phyloP scores from a whole-genome alignment of 2,888 invertebrate genomes.

The Apamea epomidion region DNA sequence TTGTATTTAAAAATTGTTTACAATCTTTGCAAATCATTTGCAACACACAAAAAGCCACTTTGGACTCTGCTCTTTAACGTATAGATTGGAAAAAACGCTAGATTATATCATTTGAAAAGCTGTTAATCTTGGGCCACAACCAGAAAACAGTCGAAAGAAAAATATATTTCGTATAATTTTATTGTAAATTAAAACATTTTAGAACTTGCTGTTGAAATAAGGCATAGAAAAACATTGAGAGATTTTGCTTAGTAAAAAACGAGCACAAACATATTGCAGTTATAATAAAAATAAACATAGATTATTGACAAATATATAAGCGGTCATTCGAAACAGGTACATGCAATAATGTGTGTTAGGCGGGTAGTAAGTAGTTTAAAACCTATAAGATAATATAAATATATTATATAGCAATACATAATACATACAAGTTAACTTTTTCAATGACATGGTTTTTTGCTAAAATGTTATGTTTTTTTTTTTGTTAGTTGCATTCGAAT shows the following conservation, averaged over 20 bases:
- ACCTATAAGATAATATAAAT: constrained; percentile 35
- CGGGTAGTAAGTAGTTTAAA: constrained; percentile 55
- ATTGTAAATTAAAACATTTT: background rate
- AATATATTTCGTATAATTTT: background rate
- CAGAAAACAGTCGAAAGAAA: background rate
- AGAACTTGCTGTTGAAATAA: constrained; percentile 45
- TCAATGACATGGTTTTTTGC: constrained; percentile 16
- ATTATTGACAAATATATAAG: constrained; percentile 22
- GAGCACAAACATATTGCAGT: constrained; percentile 13
- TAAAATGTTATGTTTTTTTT: accelerated
- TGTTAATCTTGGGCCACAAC: background rate
- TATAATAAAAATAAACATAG: constrained; percentile 11
- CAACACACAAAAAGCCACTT: background rate
- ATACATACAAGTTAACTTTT: constrained; percentile 47
- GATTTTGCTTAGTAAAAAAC: background rate
- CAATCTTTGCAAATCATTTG: background rate
- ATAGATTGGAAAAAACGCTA: background rate
- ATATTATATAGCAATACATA: constrained; percentile 48
- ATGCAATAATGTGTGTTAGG: constrained; percentile 54
- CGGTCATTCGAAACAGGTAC: constrained; percentile 43
- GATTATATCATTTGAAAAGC: background rate
- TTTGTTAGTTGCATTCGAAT: background rate
- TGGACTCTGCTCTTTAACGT: background rate
- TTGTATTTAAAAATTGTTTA: background rate
- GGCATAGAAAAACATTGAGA: background rate